These are phyloP conservation scores for Tauraco hartlaubi DNA, from an alignment of 2,797 vertebrate genomes.

Conservation along the genomic window DNA sequence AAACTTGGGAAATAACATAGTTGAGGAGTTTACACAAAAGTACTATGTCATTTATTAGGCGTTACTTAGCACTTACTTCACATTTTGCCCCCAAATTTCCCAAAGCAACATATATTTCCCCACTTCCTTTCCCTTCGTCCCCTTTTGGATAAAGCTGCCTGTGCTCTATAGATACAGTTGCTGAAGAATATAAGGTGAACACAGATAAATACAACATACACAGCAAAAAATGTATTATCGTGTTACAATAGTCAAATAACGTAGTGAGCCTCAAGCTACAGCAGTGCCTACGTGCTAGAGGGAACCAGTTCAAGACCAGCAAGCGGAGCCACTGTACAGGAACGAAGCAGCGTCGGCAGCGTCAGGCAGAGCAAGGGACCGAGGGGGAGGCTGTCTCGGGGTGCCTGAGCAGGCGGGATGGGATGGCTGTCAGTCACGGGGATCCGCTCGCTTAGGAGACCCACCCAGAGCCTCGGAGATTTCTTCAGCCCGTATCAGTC, in stretches of 20 bases:
- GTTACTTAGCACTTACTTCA: slow-evolving; percentile 58
- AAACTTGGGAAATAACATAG: slow-evolving; percentile 56
- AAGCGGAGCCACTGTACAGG: slow-evolving; percentile 46
- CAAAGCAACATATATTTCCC: slow-evolving; percentile 38
- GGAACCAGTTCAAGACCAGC: slow-evolving; percentile 32
- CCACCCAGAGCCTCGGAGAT: background rate
- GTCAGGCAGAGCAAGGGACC: slow-evolving; percentile 31
- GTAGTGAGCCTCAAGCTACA: slow-evolving; percentile 35
- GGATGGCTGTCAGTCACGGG: background rate
- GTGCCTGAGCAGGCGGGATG: background rate
- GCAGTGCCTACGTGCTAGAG: slow-evolving; percentile 43
- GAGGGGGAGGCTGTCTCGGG: background rate
- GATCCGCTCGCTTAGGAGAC: background rate
- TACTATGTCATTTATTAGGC: slow-evolving; percentile 60
- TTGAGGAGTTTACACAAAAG: slow-evolving; percentile 45
- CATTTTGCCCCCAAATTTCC: slow-evolving; percentile 41
- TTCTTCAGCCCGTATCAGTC: background rate
- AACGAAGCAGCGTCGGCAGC: background rate
- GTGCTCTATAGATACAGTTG: slow-evolving; percentile 62
- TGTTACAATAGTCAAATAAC: slow-evolving; percentile 64
- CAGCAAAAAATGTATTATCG: slow-evolving; percentile 65
- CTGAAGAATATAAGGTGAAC: slow-evolving; percentile 58
- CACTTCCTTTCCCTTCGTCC: slow-evolving; percentile 44
- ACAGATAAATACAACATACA: slow-evolving; percentile 68
- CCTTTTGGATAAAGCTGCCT: slow-evolving; percentile 62